Evolutionary conservation across 2,888 invertebrate genomes (phyloP), one percentile per base, ranked within the genome.

Genomic region (Bombylius major): DNA sequence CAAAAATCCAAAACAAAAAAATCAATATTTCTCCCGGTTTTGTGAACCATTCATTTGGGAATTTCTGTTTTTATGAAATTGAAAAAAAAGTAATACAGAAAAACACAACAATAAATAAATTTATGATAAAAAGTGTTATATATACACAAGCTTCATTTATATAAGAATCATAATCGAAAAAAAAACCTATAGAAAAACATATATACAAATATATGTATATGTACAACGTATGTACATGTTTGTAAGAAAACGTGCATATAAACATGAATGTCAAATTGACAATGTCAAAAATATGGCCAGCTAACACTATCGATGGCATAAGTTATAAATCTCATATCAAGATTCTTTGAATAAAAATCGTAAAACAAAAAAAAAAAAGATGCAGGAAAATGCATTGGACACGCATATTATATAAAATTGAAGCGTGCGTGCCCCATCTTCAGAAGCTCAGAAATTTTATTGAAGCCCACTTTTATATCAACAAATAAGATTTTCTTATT

Each of bases 251-350:
- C 13, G 44, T 23, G 5, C 46, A 47, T 23, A 44, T 44, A 11
- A 5, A 44, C n/a, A 44, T 44, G 45, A 45, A 63, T 62, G 62
- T 62, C 62, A 62, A 61, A 61, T 62, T 62, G 62, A 63, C 62
- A 62, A 61, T 63, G 62, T 63, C 62, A 63, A 63, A 63, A 63
- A 62, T 63, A 63, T 63, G 62, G 62, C 61, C 62, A 60, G 61
- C 59, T 61, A 61, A 63, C 62, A 63, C 62, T 63, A 63, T 63
- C 59, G 61, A 58, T 60, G 60, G 62, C 62, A 63, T 61, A 60
- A 61, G 60, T 62, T 63, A 63, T 63, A 63, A 63, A 63, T 63
- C 62, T 63, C 59, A 61, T 61, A 62, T 62, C 62, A 7, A 60
- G 62, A 60, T 62, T 55, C 59, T 23, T 23, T 23, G 23, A 23